These are phyloP conservation scores for Amazona guildingii DNA, from an alignment of 2,113 vertebrate genomes.

Conservation along the genomic window DNA sequence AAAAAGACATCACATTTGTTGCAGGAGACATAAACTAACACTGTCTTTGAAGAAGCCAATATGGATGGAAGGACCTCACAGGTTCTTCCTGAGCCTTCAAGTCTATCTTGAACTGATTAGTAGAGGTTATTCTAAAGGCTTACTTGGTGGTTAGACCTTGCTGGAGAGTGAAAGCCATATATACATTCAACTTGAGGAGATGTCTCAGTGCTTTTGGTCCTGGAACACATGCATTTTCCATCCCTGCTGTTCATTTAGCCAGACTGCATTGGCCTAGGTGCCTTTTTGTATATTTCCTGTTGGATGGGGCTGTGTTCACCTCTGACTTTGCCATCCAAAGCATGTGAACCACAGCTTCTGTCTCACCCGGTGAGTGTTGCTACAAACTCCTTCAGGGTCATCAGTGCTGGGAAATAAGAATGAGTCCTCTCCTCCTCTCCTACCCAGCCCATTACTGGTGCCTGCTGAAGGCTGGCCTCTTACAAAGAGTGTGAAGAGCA, in stretches of 20 bases:
- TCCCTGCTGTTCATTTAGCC: neutral
- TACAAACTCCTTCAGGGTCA: rapidly evolving
- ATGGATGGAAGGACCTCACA: neutral
- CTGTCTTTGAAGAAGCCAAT: neutral
- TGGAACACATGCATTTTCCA: neutral
- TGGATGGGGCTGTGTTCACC: rapidly evolving
- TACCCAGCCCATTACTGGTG: neutral
- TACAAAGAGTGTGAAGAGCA: neutral
- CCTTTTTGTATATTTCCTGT: neutral
- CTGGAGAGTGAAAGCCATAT: neutral
- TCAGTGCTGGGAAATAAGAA: neutral
- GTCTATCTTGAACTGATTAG: neutral
- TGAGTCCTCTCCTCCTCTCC: neutral
- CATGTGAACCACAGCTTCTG: neutral
- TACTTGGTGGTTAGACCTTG: neutral
- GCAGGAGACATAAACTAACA: neutral
- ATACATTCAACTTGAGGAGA: neutral
- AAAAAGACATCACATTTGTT: neutral
- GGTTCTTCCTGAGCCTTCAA: neutral
- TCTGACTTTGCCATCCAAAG: neutral
- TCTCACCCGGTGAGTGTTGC: neutral
- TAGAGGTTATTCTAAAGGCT: neutral
- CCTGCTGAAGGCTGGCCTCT: neutral
- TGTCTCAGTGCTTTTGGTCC: neutral
- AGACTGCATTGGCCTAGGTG: neutral